phyloP scores from a whole-genome alignment of 1,140 invertebrate species.

The Pseudomyrmex cubaensis region DNA sequence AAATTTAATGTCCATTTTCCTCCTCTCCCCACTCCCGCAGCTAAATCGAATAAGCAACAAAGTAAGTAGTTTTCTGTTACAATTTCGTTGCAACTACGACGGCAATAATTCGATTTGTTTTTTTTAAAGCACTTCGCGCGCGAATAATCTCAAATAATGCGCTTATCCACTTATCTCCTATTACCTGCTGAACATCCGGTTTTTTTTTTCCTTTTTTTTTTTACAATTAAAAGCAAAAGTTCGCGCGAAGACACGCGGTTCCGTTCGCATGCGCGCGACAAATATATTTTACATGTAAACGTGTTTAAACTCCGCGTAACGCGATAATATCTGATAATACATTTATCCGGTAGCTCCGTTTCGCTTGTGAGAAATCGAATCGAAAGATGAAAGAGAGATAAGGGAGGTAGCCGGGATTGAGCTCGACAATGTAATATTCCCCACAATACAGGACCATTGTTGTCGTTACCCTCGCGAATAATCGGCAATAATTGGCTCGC shows the following conservation, averaged over 20 bases:
- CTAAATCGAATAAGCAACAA: no score
- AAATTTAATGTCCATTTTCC: conserved; percentile 22
- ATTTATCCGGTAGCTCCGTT: background rate
- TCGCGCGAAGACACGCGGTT: no score
- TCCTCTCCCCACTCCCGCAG: background rate
- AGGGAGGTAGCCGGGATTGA: background rate
- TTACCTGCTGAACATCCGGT: no score
- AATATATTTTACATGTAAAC: background rate
- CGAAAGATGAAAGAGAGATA: conserved; percentile 12
- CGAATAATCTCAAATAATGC: no score
- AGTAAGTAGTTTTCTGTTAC: no score
- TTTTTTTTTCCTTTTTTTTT: no score
- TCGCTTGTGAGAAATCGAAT: background rate
- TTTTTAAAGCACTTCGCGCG: no score
- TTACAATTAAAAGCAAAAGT: no score
- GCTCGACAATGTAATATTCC: conserved; percentile 1
- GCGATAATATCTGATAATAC: background rate
- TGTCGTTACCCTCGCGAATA: conserved; percentile 6
- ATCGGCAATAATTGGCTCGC: conserved; percentile 39
- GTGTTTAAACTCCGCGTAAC: background rate
- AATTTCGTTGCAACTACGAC: no score
- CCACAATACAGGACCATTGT: conserved; percentile 37
- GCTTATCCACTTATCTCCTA: no score
- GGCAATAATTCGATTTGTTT: no score
- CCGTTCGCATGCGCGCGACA: no score